These are phyloP conservation scores for Cheiracanthium punctorium DNA, from an alignment of 2,888 invertebrate species.

Conservation along the genomic window DNA sequence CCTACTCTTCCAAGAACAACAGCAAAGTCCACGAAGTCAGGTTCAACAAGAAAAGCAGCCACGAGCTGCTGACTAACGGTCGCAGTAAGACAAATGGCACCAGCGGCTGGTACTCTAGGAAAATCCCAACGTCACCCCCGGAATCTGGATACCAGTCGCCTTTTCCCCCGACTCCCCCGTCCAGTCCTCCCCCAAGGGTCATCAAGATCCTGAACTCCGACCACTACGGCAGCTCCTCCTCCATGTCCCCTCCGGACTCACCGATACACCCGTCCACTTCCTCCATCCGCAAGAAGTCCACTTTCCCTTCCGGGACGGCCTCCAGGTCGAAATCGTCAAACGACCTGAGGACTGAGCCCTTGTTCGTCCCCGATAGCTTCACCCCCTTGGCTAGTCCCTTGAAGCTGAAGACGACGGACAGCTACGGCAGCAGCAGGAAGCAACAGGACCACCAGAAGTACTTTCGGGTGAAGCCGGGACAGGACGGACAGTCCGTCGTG, in stretches of 20 bases:
- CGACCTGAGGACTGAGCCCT: constrained; percentile 39
- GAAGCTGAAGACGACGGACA: constrained; percentile 65
- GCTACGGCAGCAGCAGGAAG: too few species aligned
- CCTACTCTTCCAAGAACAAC: constrained; percentile 18
- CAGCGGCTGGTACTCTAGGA: constrained; percentile 38
- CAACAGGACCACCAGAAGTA: constrained; percentile 51
- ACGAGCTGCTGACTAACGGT: constrained; percentile 46
- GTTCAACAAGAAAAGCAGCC: constrained; percentile 31
- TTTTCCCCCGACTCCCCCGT: constrained; percentile 61
- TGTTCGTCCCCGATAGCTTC: constrained; percentile 54
- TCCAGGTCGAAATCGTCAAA: constrained; percentile 56
- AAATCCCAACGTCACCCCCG: constrained; percentile 60
- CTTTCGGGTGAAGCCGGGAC: constrained; percentile 63
- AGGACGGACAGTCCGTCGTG: constrained; percentile 63
- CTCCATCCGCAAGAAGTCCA: constrained; percentile 41
- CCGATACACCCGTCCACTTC: constrained; percentile 36
- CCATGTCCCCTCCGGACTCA: constrained; percentile 49
- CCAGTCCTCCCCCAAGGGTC: constrained; percentile 61
- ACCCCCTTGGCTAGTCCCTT: constrained; percentile 69
- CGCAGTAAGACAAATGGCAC: neutral
- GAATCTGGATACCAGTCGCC: constrained; percentile 66
- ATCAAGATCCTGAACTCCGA: constrained; percentile 45
- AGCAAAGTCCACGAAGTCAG: constrained; percentile 46
- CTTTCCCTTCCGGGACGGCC: constrained; percentile 56
- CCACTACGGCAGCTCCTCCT: constrained; percentile 56